Evolutionary conservation across 2,888 invertebrate genomes (phyloP).

Genomic region (Eupithecia abbreviata): DNA sequence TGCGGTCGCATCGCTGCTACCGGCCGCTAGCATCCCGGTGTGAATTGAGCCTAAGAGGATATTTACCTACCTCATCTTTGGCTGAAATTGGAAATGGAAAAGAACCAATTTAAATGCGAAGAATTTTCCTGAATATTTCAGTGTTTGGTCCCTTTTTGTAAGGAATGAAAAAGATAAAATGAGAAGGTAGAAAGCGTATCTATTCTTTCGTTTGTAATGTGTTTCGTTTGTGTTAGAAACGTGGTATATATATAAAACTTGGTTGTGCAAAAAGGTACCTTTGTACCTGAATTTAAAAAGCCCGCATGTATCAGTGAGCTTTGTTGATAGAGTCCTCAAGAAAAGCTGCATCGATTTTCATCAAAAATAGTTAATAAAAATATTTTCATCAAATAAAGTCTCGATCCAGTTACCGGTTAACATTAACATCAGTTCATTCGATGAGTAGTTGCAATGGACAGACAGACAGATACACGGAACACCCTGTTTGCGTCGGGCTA

Average conservation of each 20-base stretch:
- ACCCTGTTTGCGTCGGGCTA: not conserved
- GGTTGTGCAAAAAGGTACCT: not conserved
- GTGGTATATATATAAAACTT: not conserved
- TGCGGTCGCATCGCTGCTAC: not conserved
- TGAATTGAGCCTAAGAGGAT: constrained; percentile 3
- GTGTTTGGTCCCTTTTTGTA: constrained; percentile 22
- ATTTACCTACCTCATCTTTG: constrained; percentile 27
- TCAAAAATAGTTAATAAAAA: not conserved
- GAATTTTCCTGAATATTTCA: constrained; percentile 36
- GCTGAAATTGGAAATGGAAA: constrained; percentile 34
- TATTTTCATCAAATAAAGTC: not conserved
- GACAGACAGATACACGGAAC: not conserved
- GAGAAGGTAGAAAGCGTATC: constrained; percentile 12
- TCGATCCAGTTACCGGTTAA: not conserved
- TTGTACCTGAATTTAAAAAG: not conserved
- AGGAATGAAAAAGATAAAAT: constrained; percentile 20
- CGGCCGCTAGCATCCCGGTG: not conserved
- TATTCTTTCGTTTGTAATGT: constrained; percentile 7
- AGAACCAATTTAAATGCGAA: constrained; percentile 37
- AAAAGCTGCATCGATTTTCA: not conserved
- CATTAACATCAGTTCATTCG: not conserved
- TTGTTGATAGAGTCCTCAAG: not conserved
- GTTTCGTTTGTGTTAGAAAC: not conserved
- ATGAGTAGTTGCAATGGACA: not conserved
- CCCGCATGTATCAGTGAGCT: not conserved